phyloP scores from a whole-genome alignment of 2,113 vertebrate species.

The Aspiorhynchus laticeps region DNA sequence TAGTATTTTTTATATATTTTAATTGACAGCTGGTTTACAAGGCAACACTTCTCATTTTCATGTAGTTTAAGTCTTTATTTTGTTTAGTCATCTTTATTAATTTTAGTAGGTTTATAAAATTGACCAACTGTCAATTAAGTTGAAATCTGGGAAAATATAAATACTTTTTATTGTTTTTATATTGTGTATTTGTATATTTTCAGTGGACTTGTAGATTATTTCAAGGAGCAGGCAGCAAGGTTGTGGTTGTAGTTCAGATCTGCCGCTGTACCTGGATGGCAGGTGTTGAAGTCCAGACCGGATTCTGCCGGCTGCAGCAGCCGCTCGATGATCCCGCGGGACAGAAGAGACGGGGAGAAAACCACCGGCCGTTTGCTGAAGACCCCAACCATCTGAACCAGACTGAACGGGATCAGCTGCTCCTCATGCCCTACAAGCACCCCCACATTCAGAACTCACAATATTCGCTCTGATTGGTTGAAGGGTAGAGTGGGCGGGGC shows the following conservation, averaged over 20 bases:
- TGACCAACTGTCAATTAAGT: too few species aligned
- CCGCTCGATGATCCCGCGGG: constrained; percentile 83
- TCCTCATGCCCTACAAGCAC: constrained; percentile 72
- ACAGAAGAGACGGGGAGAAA: constrained; percentile 85
- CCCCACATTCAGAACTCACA: constrained; percentile 23
- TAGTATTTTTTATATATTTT: too few species aligned
- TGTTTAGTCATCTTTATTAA: too few species aligned
- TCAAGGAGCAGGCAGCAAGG: not conserved
- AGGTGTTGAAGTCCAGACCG: constrained; percentile 86
- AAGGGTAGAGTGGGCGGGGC: constrained; percentile 26
- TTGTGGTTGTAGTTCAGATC: not conserved
- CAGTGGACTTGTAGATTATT: not conserved
- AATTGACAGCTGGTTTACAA: too few species aligned
- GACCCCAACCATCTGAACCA: constrained; percentile 80
- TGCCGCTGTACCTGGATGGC: constrained; percentile 77
- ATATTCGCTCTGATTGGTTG: not conserved
- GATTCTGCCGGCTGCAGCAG: constrained; percentile 87
- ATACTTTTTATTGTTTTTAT: too few species aligned
- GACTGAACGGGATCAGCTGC: constrained; percentile 85
- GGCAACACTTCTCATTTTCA: too few species aligned
- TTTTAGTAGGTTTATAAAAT: too few species aligned
- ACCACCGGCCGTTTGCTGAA: constrained; percentile 82
- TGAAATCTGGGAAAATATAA: too few species aligned
- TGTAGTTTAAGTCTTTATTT: too few species aligned
- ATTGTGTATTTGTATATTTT: not conserved